Evolutionary conservation across 2,888 invertebrate genomes (phyloP), one percentile per base, ranked within the genome.

Genomic region (Pterostichus niger): DNA sequence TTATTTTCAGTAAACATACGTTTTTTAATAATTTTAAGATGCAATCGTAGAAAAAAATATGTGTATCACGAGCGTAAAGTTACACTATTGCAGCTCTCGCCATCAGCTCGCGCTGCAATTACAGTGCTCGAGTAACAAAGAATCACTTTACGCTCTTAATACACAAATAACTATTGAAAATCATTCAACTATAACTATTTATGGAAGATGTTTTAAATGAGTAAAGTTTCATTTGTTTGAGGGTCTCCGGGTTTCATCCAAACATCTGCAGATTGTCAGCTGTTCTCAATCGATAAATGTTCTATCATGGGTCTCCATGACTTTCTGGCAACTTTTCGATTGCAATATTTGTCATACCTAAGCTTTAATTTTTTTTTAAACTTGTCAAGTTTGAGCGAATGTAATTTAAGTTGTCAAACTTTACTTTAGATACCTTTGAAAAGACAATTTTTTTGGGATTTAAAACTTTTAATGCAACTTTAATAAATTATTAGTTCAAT

Each of bases 281-380:
- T 24, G 61, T 33, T 61, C 4, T 4, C 0, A 61, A 61, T 64
- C 64, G 64, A 64, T 64, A 64, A 31, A 13, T 35, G 64, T 64
- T 61, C 64, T 64, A 64, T 64, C 64, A 13, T n/a, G n/a, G 9
- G 33, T 5, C 13, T 52, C 52, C 10, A 52, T 52, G 52, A 52
- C 52, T 13, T 52, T 5, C 33, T 13, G 40, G 10, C 40, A 64
- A 64, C 40, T 64, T 64, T 9, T 35, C n/a, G 40, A 64, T 40
- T 64, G 64, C 64, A 64, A 64, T 64, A 64, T 64, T 64, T 64
- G 64, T 64, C 64, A 64, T 64, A 64, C 64, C 35, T 64, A 5
- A 2, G 10, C 31, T 15, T 59, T 10, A 35, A n/a, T 35, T 64
- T 64, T 64, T 64, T 64, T 64, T 35, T 33, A 2, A 33, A 13